Base-by-base conservation (phyloP, 53 echinoderm and acorn worm species). In the Henricia sp. region DNA sequence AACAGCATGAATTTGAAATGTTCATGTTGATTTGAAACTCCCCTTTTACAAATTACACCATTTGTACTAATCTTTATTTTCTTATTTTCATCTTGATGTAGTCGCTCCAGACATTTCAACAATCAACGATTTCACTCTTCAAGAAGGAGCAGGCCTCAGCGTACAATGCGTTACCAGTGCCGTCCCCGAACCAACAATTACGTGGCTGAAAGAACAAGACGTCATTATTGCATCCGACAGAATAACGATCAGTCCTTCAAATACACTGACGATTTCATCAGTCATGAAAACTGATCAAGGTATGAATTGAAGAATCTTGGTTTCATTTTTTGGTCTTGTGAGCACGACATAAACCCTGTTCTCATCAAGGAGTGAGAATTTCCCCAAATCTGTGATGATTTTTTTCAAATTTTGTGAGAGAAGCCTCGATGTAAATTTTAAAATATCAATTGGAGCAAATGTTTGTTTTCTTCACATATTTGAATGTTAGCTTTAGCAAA, bases 181-280 rank as follows among this genome's bases (percentile, higher is more conserved):
- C 9, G 83, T 76, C 36, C 92, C 94, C 4, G 77, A 82, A 44
- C 90, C 94, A 9, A 72, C 51, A 24, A 90, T 72, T 42, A 64
- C 82, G 6, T 96, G 97, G 97, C 54, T 96, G 72, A 90, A 84
- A 51, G 90, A 70, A 26, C 82, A 84, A 51, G 82, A 94, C 54
- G 80, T 83, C 33, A 53, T 96, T 37, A 84, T 70, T 41, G 21
- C 92, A 1, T 70, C 68, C 1, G 70, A 70, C 5, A 87, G 89
- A 56, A 74, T 89, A 28, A 78, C 67, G 3, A 52, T 94, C 77
- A 70, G 86, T 14, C 24, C 78, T 6, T 50, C 51, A 9, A 86
- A 83, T 58, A 51, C 58, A 21, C 74, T 94, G 56, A 77, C 65
- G 19, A 86, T 94, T 26, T 32, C 58, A 4, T 50, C 44, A 44